Evolutionary conservation across 2,888 invertebrate genomes (phyloP), one percentile per base, ranked within the genome.

Genomic region (Sialis fuliginosa): DNA sequence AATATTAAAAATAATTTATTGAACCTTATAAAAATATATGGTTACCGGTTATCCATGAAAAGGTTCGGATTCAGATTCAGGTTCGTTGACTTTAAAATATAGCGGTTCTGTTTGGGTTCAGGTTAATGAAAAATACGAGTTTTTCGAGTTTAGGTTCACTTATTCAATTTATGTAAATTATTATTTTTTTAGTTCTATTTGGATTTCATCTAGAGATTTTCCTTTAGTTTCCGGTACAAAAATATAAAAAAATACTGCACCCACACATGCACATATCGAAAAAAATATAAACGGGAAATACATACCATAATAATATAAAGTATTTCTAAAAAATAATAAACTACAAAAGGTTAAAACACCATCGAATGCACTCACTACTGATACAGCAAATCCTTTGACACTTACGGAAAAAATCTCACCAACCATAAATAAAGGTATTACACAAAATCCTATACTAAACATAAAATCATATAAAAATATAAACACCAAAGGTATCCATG

Each of bases 201-300:
- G 46, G n/a, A 46, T 46, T 33, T 46, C 46, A 32, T 46, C 46
- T 6, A 46, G 6, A 33, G 39, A 32, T 33, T 40, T 40, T 7
- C 35, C 35, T 39, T 39, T 46, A 9, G 46, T 46, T 46, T 46
- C 46, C 33, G 46, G 46, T 30, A 46, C n/a, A 5, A n/a, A 46
- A 30, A 40, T 2, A 12, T 40, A 32, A 22, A 12, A 13, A 33
- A 46, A 46, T 32, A 40, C 5, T 13, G 40, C 10, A 6, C 40
- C 33, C 10, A 39, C 31, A 31, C 39, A 5, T 13, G 33, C 32
- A 13, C 46, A 40, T 30, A 39, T 9, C 12, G 46, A n/a, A 9
- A 46, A 46, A 12, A 46, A 10, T 8, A 22, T 32, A 46, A 46
- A 46, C 35, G 46, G 46, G 9, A 46, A 32, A 40, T 39, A 33